Base-by-base conservation (phyloP, 2,797 vertebrate species). In the Oophaga sylvatica region DNA sequence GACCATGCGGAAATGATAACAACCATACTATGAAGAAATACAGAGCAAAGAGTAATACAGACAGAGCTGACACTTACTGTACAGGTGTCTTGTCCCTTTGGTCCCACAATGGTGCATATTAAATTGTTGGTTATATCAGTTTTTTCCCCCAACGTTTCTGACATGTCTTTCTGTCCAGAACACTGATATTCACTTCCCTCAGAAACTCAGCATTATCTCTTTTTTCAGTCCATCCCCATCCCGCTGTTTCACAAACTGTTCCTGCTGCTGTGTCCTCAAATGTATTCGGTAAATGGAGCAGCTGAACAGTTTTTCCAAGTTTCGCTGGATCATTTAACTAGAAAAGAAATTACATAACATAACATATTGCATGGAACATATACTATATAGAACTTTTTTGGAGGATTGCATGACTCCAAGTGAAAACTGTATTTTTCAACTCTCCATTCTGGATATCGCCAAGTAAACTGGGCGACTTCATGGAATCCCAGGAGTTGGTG, bases 61-160 rank as follows among this genome's bases (percentile, higher is more conserved):
- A 12, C 8, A 26, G 60, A 57, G 3, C n/a, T 80, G 12, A 86
- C 86, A 94, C 94, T 95, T 93, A 95, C 94, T 0, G 0, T 0
- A 71, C 94, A 95, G 0, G 93, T 84, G 62, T 94, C 94, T 45
- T 89, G 93, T 75, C 85, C 76, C 67, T 91, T 93, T 0, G 0
- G 19, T 35, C 0, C 29, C 60, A 3, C 71, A 17, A 91, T 93
- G 2, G 93, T 94, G 2, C 94, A 95, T 88, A 94, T 89, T 93
- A 94, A 93, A 12, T 87, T 92, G 0, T 57, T 4, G 68, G 91
- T 92, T 90, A 95, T 93, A 17, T 88, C 1, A 45, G 92, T 91
- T 0, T 77, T n/a, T 0, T 53, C 45, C 1, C 75, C 48, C 94
- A 95, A 85, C 93, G 92, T 0, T 0, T 0, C 20, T 73, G 63